Percentiles rank a stretch among this genome's conserved stretches.
phyloP scores from a whole-genome alignment of 2,888 invertebrate species.

The Lasioglossum vierecki region DNA sequence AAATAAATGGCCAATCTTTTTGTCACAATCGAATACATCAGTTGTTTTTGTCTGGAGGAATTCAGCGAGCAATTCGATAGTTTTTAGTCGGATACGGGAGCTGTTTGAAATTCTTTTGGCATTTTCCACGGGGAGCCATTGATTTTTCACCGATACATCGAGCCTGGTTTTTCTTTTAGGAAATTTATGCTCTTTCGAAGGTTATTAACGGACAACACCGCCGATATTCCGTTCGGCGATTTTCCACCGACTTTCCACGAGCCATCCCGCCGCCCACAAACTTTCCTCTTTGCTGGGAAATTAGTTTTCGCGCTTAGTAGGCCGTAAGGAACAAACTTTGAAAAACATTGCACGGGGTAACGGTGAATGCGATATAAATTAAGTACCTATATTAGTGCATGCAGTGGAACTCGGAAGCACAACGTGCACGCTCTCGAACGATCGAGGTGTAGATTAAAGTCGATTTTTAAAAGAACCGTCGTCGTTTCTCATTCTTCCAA shows the following conservation, averaged over 20 bases:
- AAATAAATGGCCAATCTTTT: background rate
- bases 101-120: background rate
- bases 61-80: background rate
- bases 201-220: background rate
- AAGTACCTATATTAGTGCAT: slow-evolving; percentile 60
- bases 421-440: slow-evolving; percentile 63
- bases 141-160: background rate
- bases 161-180: background rate
- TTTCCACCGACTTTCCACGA: background rate
- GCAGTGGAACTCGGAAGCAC: slow-evolving; percentile 61
- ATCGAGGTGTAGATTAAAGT: slow-evolving; percentile 9
- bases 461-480: background rate
- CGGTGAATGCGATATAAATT: slow-evolving; percentile 34
- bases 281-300: slow-evolving; percentile 3
- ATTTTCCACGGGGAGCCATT: background rate
- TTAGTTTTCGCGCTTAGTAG: background rate
- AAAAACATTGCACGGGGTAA: slow-evolving; percentile 45
- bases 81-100: background rate
- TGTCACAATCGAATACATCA: background rate
- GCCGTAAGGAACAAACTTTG: slow-evolving; percentile 16
- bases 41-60: background rate
- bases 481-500: background rate
- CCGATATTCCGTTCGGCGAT: background rate
- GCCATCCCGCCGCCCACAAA: background rate
- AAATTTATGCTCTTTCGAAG: background rate